Evolutionary conservation across 1,140 invertebrate species (phyloP).

Genomic region (Neotoxoptera formosana): DNA sequence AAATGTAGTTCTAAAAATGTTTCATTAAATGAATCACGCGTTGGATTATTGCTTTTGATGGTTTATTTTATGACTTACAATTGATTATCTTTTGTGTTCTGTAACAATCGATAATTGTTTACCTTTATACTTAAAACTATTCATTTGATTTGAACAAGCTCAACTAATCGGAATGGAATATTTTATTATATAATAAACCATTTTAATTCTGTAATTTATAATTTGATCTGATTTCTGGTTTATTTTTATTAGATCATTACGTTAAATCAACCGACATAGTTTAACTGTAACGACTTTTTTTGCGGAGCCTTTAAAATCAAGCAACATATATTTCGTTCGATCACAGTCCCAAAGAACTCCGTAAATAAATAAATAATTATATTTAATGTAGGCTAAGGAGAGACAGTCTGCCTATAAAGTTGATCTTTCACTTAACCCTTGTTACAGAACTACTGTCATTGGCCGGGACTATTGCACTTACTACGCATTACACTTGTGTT

Average conservation of each 20-base stretch:
- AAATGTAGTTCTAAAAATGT: background rate
- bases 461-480: slow-evolving; percentile 16
- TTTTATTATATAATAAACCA: background rate
- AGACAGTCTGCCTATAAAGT: slow-evolving; percentile 21
- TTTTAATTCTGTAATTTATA: background rate
- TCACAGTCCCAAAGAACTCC: background rate
- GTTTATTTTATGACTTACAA: background rate
- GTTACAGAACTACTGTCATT: slow-evolving; percentile 28
- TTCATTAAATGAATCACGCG: background rate
- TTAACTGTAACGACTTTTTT: background rate
- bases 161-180: background rate
- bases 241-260: background rate
- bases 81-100: background rate
- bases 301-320: background rate
- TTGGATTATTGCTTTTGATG: background rate
- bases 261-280: background rate
- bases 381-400: background rate
- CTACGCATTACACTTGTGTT: slow-evolving; percentile 18
- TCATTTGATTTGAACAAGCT: background rate
- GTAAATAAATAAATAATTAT: slow-evolving; percentile 26
- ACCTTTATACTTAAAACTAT: background rate
- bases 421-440: slow-evolving; percentile 57
- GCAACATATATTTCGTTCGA: background rate
- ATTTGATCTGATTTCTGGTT: background rate
- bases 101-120: background rate